phyloP scores from a whole-genome alignment of 2,797 vertebrate species.

The Smutsia gigantea region DNA sequence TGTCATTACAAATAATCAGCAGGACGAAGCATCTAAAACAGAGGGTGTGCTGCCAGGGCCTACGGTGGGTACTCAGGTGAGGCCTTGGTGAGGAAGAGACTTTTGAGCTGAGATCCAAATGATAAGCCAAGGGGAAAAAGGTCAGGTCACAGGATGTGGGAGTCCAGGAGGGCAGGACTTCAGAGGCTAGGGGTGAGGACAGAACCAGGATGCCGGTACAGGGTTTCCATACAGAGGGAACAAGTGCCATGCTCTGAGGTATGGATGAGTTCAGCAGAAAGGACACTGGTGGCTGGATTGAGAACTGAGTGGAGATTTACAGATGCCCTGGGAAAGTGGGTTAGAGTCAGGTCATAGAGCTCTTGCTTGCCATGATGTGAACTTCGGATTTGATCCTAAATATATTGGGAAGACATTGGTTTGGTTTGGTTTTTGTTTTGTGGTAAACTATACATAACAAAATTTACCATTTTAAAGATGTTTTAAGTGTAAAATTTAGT shows the following conservation, averaged over 20 bases:
- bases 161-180: background rate
- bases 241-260: background rate
- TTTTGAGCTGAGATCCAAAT: background rate
- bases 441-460: background rate
- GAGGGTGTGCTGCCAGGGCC: background rate
- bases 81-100: background rate
- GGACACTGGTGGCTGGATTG: background rate
- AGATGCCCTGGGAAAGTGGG: background rate
- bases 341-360: background rate
- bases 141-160: background rate
- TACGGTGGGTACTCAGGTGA: background rate
- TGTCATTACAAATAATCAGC: background rate
- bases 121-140: background rate
- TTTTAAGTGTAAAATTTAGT: background rate
- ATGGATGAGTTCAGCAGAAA: background rate
- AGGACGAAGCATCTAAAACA: background rate
- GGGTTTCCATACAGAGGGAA: background rate
- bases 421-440: background rate
- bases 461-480: background rate
- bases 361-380: background rate
- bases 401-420: background rate
- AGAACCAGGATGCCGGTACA: background rate
- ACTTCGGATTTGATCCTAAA: background rate
- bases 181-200: background rate
- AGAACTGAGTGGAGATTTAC: background rate